Evolutionary conservation across 2,113 vertebrate genomes (phyloP), one percentile per base, ranked within the genome.

Genomic region (Lutjanus erythropterus): DNA sequence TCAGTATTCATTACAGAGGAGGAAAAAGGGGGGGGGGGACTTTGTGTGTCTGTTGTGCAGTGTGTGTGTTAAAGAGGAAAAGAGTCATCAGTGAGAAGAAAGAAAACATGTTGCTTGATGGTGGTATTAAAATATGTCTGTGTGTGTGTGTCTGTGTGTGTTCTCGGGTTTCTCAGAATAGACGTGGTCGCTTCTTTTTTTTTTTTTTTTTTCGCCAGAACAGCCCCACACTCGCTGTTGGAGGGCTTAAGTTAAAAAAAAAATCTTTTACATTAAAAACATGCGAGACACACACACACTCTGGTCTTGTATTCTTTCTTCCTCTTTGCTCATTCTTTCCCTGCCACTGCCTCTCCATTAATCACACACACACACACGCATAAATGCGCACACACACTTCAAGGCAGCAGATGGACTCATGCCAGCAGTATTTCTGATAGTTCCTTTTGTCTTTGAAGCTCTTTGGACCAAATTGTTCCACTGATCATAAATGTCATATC

Each of bases 401-500:
- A 75, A 86, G 66, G 55, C 71, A 73, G 55, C 49, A n/a, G 49
- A 86, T 71, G 72, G 89, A 75, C 55, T 76, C 33, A 5, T 75
- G 80, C 75, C 81, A 84, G 65, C 60, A 75, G 53, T 75, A 81
- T 85, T 87, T 83, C 86, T 91, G 80, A 87, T 86, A 60, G 58
- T 80, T 86, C 80, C 50, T 68, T 84, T 87, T 89, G 88, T 88
- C 91, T 94, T 94, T 93, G 90, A 92, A 93, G 87, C 81, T 85
- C 77, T 85, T 86, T 75, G 80, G 80, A 78, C 77, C 81, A 88
- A 92, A 92, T 91, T 89, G 85, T 84, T 89, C 81, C 79, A 84
- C 77, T 88, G 88, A 92, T 92, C 87, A 90, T 90, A 83, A 93
- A 93, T 92, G 89, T 92, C 88, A 89, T 67, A 66, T 85, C 87